Conservation (phyloP, 23 tunicate species). For the Phallusia fumigata region DNA sequence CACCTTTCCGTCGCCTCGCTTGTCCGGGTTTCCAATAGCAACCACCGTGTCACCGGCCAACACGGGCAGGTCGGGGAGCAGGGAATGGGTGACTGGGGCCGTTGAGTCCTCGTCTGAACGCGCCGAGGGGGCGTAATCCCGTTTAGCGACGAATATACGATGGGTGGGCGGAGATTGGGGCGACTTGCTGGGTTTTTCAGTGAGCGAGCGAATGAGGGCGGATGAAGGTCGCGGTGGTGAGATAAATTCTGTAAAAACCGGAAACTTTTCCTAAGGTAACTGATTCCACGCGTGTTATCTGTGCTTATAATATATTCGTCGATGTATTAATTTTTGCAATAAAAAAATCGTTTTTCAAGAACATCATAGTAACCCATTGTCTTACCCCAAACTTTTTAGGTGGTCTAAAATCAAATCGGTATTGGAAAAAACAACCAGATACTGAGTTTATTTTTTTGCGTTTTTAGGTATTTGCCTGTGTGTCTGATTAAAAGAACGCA, state of each 20-base stretch:
- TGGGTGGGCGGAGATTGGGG: slow-evolving; percentile 41
- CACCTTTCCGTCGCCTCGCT: slow-evolving; percentile 79
- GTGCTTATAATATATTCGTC: too few relatives aligned
- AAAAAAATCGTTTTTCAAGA: too few relatives aligned
- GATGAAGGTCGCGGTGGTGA: slow-evolving; percentile 37
- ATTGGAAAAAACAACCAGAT: too few relatives aligned
- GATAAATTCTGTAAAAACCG: slow-evolving; percentile 17
- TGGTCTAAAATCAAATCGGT: too few relatives aligned
- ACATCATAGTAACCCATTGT: too few relatives aligned
- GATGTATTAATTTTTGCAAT: too few relatives aligned
- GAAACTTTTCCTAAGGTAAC: not conserved
- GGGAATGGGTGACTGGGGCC: slow-evolving; percentile 40
- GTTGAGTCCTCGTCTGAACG: not conserved
- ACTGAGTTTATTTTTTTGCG: too few relatives aligned
- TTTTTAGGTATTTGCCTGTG: too few relatives aligned
- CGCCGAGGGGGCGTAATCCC: slow-evolving; percentile 61
- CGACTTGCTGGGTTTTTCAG: slow-evolving; percentile 16
- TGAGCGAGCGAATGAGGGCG: slow-evolving; percentile 33
- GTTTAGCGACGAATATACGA: slow-evolving; percentile 70
- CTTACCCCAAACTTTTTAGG: too few relatives aligned
- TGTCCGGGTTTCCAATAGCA: slow-evolving; percentile 79
- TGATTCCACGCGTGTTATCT: too few relatives aligned
- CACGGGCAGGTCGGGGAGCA: slow-evolving; percentile 63
- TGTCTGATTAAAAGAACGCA: too few relatives aligned
- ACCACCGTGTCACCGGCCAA: slow-evolving; percentile 79